Evolutionary conservation across 2,113 vertebrate genomes (phyloP), one percentile per base, ranked within the genome.

Genomic region (Ginglymostoma cirratum): DNA sequence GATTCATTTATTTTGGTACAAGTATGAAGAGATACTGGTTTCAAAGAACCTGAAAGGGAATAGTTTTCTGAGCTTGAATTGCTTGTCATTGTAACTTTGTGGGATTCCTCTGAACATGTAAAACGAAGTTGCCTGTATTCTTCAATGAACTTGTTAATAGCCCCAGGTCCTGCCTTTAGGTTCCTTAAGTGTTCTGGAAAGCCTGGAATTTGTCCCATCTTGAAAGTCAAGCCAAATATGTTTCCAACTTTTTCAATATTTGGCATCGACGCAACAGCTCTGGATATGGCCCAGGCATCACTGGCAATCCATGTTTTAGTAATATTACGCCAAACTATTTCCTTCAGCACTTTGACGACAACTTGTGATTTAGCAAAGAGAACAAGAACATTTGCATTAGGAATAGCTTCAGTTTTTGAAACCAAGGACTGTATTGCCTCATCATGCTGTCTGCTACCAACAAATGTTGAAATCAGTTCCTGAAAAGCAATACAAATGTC

Each of bases 301-400:
- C 96, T 97, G 83, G 97, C 97, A 24, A 98, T 96, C 98, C 98
- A 98, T 19, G 70, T 97, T 92, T 96, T 97, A 6, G 96, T 96
- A 83, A 97, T 97, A 27, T 97, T 97, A 42, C 94, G 96, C 0
- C 14, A 34, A 21, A 97, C 97, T 96, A 97, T 96, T 96, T 97
- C 96, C 5, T 87, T 8, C 80, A 98, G 97, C n/a, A 98, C 96
- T 83, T 83, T 80, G 55, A 93, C 65, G 42, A 98, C 97, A 95
- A 97, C 72, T 3, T 97, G 76, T 34, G 38, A 27, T 80, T 97
- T 97, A 24, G 97, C 95, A 96, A 98, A 97, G 2, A 97, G 96
- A 72, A 98, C 83, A 0, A 98, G 96, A 83, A 98, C 97, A 14
- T 97, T 96, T 23, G 97, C 97, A 3, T 66, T 96, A 8, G n/a